Evolutionary conservation across 35 echinoderm and acorn worm genomes (phyloP).

Genomic region (Ophiothrix spiculata): DNA sequence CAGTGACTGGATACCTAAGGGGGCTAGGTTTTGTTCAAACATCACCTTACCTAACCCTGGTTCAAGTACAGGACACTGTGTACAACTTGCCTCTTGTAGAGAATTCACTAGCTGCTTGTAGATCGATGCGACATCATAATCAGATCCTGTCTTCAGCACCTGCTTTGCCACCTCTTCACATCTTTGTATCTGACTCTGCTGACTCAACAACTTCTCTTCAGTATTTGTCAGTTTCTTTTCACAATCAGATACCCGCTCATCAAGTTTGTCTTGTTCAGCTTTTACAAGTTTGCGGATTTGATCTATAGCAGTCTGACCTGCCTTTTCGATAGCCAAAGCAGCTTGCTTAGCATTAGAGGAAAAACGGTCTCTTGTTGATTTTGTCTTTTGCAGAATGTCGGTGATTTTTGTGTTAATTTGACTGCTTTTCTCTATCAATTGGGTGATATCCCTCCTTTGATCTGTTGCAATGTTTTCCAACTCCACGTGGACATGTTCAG

Average conservation of each 20-base stretch:
- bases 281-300: not conserved
- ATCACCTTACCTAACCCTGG: not conserved
- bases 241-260: not conserved
- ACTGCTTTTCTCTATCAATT: not conserved
- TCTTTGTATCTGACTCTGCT: not conserved
- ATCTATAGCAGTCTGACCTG: not conserved
- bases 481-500: conserved; percentile 1
- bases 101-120: not conserved
- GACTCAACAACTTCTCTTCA: not conserved
- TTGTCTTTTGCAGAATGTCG: not conserved
- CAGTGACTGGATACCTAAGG: not conserved
- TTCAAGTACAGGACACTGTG: not conserved
- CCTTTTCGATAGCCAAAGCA: not conserved
- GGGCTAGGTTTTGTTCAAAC: not conserved
- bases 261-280: not conserved
- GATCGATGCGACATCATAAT: not conserved
- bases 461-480: not conserved
- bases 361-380: not conserved
- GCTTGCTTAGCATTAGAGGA: not conserved
- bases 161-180: not conserved
- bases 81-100: not conserved
- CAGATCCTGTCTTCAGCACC: not conserved
- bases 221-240: not conserved
- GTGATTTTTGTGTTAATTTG: not conserved
- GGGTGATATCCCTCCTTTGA: not conserved